These are phyloP conservation scores for Punctoribates punctum DNA, from an alignment of 2,888 invertebrate genomes.

Conservation along the genomic window DNA sequence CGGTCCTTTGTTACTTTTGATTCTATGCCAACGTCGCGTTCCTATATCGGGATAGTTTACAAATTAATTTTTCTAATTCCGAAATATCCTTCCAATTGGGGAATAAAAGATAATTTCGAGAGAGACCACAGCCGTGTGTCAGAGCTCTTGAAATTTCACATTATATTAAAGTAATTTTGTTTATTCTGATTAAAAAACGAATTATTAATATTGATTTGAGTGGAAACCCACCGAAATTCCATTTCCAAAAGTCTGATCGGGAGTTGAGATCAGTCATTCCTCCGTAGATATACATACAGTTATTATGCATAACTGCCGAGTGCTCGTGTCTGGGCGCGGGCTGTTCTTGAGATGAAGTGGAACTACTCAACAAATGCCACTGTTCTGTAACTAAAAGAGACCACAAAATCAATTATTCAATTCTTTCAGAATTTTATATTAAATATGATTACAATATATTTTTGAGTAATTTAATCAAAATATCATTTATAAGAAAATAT, in stretches of 20 bases:
- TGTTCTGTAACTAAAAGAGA: slow-evolving; percentile 47
- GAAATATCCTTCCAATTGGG: too few species aligned
- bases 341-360: slow-evolving; percentile 37
- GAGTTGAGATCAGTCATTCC: slow-evolving; percentile 80
- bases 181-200: too few species aligned
- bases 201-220: slow-evolving; percentile 48
- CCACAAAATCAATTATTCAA: too few species aligned
- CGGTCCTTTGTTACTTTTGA: slow-evolving; percentile 57
- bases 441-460: too few species aligned
- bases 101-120: too few species aligned
- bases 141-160: too few species aligned
- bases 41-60: slow-evolving; percentile 52
- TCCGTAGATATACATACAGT: slow-evolving; percentile 79
- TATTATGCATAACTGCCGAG: slow-evolving; percentile 72
- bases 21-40: slow-evolving; percentile 48
- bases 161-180: too few species aligned
- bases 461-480: too few species aligned
- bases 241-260: slow-evolving; percentile 72
- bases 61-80: too few species aligned
- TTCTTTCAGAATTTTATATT: too few species aligned
- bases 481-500: too few species aligned
- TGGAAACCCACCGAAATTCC: slow-evolving; percentile 72
- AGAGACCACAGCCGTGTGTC: too few species aligned
- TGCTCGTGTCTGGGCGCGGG: slow-evolving; percentile 77
- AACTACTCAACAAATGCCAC: slow-evolving; percentile 45